Evolutionary conservation across 1,140 invertebrate genomes (phyloP).

Genomic region (Papilio xuthus): DNA sequence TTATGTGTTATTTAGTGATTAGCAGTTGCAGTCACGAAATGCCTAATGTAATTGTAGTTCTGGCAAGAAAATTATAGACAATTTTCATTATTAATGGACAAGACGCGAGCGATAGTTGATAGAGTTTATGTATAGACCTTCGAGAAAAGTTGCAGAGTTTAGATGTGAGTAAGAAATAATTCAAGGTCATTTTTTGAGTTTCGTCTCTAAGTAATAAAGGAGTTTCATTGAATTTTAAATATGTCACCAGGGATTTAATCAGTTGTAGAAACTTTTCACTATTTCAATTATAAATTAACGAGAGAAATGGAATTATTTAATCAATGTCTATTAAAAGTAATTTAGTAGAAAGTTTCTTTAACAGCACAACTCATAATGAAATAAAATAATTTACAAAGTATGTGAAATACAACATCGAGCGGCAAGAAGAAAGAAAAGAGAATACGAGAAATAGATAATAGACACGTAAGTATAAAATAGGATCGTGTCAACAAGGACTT

Average conservation of each 20-base stretch:
- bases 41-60: slow-evolving; percentile 54
- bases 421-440: neutral
- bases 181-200: no score
- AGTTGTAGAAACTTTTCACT: neutral
- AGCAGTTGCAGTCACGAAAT: slow-evolving; percentile 65
- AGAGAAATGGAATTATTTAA: slow-evolving; percentile 5
- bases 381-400: neutral
- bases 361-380: neutral
- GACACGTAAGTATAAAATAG: no score
- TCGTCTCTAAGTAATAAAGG: no score
- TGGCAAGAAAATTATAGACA: slow-evolving; percentile 55
- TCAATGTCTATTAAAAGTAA: slow-evolving; percentile 7
- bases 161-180: neutral
- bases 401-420: neutral
- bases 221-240: no score
- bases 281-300: slow-evolving; percentile 32
- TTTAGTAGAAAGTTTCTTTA: slow-evolving; percentile 1
- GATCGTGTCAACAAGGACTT: no score
- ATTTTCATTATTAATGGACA: slow-evolving; percentile 47
- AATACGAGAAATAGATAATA: neutral
- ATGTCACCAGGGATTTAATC: no score
- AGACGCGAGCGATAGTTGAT: slow-evolving; percentile 14
- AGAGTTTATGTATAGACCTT: neutral
- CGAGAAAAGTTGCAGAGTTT: neutral
- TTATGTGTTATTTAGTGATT: slow-evolving; percentile 72